These are phyloP conservation scores for Champsocephalus esox DNA, from an alignment of 2,797 vertebrate species.

Conservation along the genomic window DNA sequence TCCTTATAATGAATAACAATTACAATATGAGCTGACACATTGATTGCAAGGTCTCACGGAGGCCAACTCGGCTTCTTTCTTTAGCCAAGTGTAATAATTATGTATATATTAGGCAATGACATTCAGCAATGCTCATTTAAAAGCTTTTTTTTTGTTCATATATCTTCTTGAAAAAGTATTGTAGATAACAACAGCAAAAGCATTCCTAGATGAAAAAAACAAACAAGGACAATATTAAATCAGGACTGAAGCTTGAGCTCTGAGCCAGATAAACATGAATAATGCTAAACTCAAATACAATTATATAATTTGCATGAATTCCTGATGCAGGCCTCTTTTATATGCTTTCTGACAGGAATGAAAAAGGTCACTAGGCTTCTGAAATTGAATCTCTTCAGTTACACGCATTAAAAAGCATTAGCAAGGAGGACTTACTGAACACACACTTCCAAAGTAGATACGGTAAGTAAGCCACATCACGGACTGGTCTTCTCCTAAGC, in stretches of 20 bases:
- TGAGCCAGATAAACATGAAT: not conserved
- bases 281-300: not conserved
- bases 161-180: not conserved
- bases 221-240: not conserved
- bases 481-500: not conserved
- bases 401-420: not conserved
- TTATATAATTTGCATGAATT: not conserved
- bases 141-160: not conserved
- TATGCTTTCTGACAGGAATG: not conserved
- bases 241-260: not conserved
- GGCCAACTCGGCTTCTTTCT: not conserved
- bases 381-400: not conserved
- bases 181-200: not conserved
- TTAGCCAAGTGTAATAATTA: not conserved
- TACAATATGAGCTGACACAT: not conserved
- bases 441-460: too few relatives aligned
- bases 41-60: conserved; percentile 14
- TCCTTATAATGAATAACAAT: not conserved
- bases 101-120: not conserved
- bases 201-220: not conserved
- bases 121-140: not conserved
- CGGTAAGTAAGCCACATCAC: not conserved
- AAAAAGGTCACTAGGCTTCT: not conserved
- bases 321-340: not conserved
- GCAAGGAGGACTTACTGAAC: too few relatives aligned